These are phyloP conservation scores for Ceratitis capitata DNA, from an alignment of 1,140 invertebrate species.

Conservation along the genomic window DNA sequence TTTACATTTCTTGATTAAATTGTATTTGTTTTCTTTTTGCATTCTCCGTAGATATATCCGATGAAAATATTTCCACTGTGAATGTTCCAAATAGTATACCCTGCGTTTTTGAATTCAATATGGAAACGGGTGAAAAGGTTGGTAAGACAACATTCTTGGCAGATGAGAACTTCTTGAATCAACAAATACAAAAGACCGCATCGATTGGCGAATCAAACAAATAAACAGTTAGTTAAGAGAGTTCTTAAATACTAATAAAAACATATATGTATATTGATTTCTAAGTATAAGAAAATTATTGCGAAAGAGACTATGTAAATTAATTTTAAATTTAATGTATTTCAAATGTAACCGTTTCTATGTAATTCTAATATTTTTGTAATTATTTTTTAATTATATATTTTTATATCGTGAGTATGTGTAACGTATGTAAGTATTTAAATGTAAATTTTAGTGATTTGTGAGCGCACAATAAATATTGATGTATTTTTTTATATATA, in stretches of 20 bases:
- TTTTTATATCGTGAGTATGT: too few species aligned
- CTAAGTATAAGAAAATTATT: neutral
- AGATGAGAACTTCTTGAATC: constrained; percentile 72
- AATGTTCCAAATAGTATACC: constrained; percentile 82
- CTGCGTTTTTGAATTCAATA: constrained; percentile 75
- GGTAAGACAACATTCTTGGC: constrained; percentile 72
- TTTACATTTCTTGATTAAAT: too few species aligned
- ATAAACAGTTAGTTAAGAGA: neutral
- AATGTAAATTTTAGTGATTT: constrained; percentile 14
- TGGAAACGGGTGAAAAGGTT: constrained; percentile 68
- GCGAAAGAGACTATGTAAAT: constrained; percentile 9
- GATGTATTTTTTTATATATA: neutral
- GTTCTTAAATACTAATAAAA: neutral
- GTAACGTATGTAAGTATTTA: too few species aligned
- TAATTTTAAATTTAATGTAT: neutral
- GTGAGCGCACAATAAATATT: constrained; percentile 5
- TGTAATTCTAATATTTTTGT: neutral
- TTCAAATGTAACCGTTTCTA: neutral
- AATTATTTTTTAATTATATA: neutral
- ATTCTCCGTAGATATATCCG: constrained; percentile 67
- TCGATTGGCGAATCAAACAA: constrained; percentile 55
- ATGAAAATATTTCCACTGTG: constrained; percentile 73
- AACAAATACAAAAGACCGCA: constrained; percentile 69
- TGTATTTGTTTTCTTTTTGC: too few species aligned
- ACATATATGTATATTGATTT: neutral